phyloP scores from a whole-genome alignment of 2,797 vertebrate genomes.

The Cyprinella venusta region DNA sequence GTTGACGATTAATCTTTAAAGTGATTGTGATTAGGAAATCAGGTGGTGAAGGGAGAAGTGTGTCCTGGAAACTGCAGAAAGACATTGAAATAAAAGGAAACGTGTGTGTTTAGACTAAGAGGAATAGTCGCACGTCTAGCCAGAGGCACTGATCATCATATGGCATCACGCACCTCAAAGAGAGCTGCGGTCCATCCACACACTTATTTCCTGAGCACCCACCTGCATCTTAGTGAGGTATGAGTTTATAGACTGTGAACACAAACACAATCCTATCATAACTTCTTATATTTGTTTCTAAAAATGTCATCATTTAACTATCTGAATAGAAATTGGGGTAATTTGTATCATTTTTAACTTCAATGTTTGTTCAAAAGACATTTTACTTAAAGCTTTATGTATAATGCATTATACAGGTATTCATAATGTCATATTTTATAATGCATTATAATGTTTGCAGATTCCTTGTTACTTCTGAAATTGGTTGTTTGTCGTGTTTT shows the following conservation, averaged over 20 bases:
- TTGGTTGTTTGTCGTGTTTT: background rate
- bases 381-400: background rate
- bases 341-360: no score
- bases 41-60: background rate
- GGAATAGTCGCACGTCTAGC: constrained; percentile 62
- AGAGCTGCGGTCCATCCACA: constrained; percentile 25
- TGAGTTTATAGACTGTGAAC: constrained; percentile 14
- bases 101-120: constrained; percentile 49
- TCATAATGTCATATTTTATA: background rate
- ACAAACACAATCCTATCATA: background rate
- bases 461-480: background rate
- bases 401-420: background rate
- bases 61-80: constrained; percentile 14
- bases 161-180: constrained; percentile 57
- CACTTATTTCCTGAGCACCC: constrained; percentile 55
- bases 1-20: background rate
- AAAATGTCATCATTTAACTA: no score
- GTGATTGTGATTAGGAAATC: background rate
- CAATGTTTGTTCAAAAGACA: no score
- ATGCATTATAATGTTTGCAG: background rate
- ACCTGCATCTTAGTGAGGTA: constrained; percentile 37
- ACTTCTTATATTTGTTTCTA: background rate
- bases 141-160: constrained; percentile 49
- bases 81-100: constrained; percentile 16
- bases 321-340: no score